Percentiles rank a stretch among this genome's conserved stretches.
Conservation (phyloP, 2,888 invertebrate genomes). For the Flexamia atlantica region DNA sequence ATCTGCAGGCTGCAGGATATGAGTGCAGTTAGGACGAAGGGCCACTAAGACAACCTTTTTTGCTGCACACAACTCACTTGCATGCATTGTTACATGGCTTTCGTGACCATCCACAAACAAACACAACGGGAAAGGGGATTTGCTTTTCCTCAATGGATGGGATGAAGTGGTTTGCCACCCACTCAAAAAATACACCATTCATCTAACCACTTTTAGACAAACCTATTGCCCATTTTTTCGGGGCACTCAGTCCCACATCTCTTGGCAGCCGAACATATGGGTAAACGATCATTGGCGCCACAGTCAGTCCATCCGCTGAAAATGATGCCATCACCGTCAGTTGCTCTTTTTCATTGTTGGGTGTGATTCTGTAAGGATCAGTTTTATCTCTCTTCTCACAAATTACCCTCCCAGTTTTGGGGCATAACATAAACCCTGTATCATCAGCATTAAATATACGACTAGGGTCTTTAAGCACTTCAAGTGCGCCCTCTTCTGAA, state of each 20-base stretch:
- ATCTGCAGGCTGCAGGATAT: slow-evolving; percentile 68
- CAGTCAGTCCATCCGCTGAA: neutral
- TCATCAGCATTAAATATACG: neutral
- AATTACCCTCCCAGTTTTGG: neutral
- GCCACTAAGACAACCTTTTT: slow-evolving; percentile 65
- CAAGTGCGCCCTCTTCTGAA: neutral
- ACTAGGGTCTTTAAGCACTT: neutral
- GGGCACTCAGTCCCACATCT: slow-evolving; percentile 47
- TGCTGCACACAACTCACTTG: slow-evolving; percentile 66
- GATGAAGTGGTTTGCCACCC: slow-evolving; percentile 9
- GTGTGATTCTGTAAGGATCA: neutral
- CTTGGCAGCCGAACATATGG: neutral
- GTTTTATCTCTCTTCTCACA: neutral
- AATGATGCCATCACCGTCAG: neutral
- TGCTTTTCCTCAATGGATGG: slow-evolving; percentile 65
- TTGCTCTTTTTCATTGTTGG: slow-evolving; percentile 16
- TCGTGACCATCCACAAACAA: slow-evolving; percentile 65
- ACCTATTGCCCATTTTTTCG: slow-evolving; percentile 67
- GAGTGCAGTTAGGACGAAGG: slow-evolving; percentile 67
- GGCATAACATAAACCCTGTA: neutral
- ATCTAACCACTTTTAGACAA: slow-evolving; percentile 67
- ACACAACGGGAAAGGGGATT: slow-evolving; percentile 68
- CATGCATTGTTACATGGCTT: slow-evolving; percentile 67
- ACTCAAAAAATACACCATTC: slow-evolving; percentile 58
- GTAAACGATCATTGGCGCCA: neutral